These are phyloP conservation scores for Drosophila niveifrons DNA, from an alignment of 2,888 invertebrate species.

Conservation along the genomic window DNA sequence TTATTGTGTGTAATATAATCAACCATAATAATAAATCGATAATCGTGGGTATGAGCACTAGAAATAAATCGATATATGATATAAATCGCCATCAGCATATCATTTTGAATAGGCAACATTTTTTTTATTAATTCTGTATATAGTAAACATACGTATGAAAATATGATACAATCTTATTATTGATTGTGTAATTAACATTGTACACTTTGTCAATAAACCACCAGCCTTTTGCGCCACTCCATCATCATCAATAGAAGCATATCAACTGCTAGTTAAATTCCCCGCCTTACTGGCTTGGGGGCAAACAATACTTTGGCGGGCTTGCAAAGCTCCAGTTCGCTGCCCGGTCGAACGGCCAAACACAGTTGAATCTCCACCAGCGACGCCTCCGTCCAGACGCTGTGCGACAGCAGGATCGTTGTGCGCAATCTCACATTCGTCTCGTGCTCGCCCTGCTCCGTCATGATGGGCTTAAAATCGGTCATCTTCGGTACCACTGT, in stretches of 20 bases:
- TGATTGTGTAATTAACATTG: slow-evolving; percentile 16
- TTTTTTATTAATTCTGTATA: slow-evolving; percentile 7
- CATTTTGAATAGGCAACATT: slow-evolving; percentile 10
- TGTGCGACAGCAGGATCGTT: slow-evolving; percentile 93
- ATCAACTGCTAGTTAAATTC: slow-evolving; percentile 86
- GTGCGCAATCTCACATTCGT: slow-evolving; percentile 90
- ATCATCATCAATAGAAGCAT: neutral
- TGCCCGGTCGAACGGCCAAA: slow-evolving; percentile 86
- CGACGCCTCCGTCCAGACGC: slow-evolving; percentile 96
- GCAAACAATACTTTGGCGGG: slow-evolving; percentile 94
- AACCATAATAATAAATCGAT: neutral
- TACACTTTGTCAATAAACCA: slow-evolving; percentile 24
- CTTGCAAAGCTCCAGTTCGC: slow-evolving; percentile 92
- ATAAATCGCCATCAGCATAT: neutral
- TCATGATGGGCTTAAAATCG: slow-evolving; percentile 90
- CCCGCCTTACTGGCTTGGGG: slow-evolving; percentile 94
- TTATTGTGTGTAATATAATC: no score
- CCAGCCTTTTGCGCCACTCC: neutral
- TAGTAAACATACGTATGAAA: neutral
- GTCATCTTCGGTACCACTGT: slow-evolving; percentile 92
- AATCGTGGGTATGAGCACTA: neutral
- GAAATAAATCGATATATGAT: slow-evolving; percentile 4
- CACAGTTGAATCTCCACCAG: slow-evolving; percentile 95
- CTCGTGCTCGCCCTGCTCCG: slow-evolving; percentile 87
- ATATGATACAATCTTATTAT: neutral